Evolutionary conservation across 2,797 vertebrate genomes (phyloP), one percentile per base, ranked within the genome.

Genomic region (Hephaestus fuliginosus): DNA sequence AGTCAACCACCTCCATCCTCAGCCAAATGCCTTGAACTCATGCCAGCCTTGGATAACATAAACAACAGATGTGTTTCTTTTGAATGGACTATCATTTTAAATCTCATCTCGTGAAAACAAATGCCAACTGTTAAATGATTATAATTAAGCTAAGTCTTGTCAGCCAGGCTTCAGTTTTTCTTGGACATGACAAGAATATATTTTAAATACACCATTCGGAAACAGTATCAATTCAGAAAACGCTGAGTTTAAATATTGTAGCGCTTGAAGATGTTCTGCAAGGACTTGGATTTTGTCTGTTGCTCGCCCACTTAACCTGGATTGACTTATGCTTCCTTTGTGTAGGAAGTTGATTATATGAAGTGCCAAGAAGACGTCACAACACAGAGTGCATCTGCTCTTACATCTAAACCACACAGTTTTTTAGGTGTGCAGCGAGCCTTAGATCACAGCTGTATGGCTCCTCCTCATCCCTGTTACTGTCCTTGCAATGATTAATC

Each of bases 1-100:
- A 90, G 76, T 93, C 87, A 86, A 82, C 79, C 70, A 81, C 86
- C 84, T 80, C 82, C 58, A 86, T 72, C 82, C 76, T 73, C 76
- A 78, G 82, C 70, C 86, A 89, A 88, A 91, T 81, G 76, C 88
- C 87, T 94, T 93, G 88, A 93, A 89, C 87, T 49, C 46, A 18
- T 20, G 85, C 89, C 91, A 95, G 57, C 39, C 68, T 22, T 17
- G 10, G 53, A 73, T 83, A 90, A 89, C 82, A 83, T 93, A 91
- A 95, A 94, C 91, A 94, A 77, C 86, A 94, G 81, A 86, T 85
- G 80, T 84, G 56, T 91, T 84, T 80, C 55, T 86, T 87, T 82
- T 83, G 30, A 90, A 88, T 78, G 49, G 36, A 60, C 74, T 62
- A 39, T 75, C 74, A 82, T 76, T 82, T 75, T 71, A 70, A 82